Base-by-base conservation (phyloP, 2,888 invertebrate genomes). In the Anoplius nigerrimus region DNA sequence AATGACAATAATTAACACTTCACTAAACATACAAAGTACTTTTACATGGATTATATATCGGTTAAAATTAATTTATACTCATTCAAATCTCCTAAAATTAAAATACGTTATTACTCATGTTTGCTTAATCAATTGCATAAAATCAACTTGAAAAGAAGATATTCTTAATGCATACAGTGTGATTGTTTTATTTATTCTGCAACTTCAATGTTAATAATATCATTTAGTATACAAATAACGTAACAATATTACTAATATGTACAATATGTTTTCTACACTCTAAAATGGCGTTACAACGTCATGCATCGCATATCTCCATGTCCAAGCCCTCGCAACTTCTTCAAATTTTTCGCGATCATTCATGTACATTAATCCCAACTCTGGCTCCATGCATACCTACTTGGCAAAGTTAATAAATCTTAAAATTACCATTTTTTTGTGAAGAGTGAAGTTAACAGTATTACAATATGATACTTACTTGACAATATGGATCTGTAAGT, bases 271-370 rank as follows among this genome's bases (percentile, higher is more conserved):
- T 21, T 3, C 15, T 27, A n/a, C 13, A 15, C 2, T 51, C 13
- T 70, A 70, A 20, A 72, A 75, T 20, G 90, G 89, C 72, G 88
- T 87, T 65, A 91, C 87, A 72, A 90, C 89, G 83, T 95, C 95
- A 79, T 93, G 93, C 95, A 95, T 95, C 34, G 96, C 97, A 89
- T 95, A 97, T 80, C 94, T 93, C 95, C 96, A 96, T 0, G 97
- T 97, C 96, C 97, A 97, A 8, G 92, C 91, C 52, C 95, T 91
- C 0, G 97, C 97, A 45, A 96, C 92, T 71, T 93, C 91, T 82
- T 97, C 95, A 88, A 96, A 97, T 65, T 92, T 92, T 54, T 90
- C 88, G 42, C 94, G 91, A 84, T 96, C 93, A 34, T 92, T 91
- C 61, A 92, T 91, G 86, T 96, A 97, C 90, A 97, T 92, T 71